A percentile compares a stretch with the other conserved stretches of the same genome.
Conservation (phyloP, 2,797 vertebrate species). For the Adrianichthys oophorus region DNA sequence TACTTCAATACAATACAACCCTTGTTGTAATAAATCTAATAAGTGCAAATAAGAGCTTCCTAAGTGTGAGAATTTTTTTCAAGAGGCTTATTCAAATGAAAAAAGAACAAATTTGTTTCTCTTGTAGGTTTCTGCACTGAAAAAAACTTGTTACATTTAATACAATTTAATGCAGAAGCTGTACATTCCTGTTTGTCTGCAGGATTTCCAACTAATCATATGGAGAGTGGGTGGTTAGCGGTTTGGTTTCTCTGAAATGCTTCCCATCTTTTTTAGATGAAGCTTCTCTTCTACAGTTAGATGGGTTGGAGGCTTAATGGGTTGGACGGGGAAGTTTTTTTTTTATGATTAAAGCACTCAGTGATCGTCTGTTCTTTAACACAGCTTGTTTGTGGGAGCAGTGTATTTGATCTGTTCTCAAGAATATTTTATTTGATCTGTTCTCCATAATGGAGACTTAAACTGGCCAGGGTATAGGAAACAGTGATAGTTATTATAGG, state of each 20-base stretch:
- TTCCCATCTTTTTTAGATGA: conserved; percentile 13
- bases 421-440: no score
- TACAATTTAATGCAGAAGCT: conserved; percentile 2
- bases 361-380: conserved; percentile 27
- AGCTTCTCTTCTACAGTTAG: conserved; percentile 28
- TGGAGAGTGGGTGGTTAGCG: conserved; percentile 22
- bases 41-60: no score
- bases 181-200: not conserved
- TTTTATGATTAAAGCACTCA: conserved; percentile 35
- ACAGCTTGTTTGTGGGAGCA: conserved; percentile 11
- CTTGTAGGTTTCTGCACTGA: not conserved
- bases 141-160: not conserved
- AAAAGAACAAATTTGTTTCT: no score
- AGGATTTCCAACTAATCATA: conserved; percentile 5
- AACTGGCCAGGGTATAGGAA: conserved; percentile 7
- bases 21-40: no score
- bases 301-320: conserved; percentile 37
- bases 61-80: no score
- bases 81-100: no score
- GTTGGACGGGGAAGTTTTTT: conserved; percentile 37
- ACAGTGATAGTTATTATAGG: no score
- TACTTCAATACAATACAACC: no score
- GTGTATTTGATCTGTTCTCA: conserved; percentile 35
- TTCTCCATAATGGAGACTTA: conserved; percentile 5
- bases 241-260: conserved; percentile 25